Conservation (phyloP, 2,797 vertebrate genomes). For the Helostoma temminkii region DNA sequence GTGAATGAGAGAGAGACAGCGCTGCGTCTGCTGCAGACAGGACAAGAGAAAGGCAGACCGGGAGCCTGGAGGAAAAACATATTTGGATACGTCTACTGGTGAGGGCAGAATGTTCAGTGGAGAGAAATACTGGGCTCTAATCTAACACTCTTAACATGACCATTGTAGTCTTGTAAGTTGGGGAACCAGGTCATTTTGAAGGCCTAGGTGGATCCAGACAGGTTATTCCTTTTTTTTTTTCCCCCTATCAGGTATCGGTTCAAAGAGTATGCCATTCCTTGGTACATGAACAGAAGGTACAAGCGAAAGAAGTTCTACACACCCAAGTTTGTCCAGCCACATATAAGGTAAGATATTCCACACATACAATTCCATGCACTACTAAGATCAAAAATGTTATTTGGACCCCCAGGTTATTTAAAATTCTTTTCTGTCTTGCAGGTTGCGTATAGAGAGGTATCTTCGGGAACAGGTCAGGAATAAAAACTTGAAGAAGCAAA, state of each 20-base stretch:
- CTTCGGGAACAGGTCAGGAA: constrained; percentile 72
- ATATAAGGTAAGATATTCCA: constrained; percentile 85
- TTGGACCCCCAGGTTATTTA: too few species aligned
- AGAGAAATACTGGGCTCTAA: neutral
- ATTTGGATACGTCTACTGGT: constrained; percentile 93
- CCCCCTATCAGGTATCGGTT: constrained; percentile 88
- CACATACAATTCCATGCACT: neutral
- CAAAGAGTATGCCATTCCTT: constrained; percentile 93
- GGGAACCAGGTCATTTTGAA: neutral
- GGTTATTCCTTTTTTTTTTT: neutral
- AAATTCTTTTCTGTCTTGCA: constrained; percentile 71
- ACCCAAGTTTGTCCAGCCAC: constrained; percentile 85
- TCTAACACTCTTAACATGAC: too few species aligned
- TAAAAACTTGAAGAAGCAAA: constrained; percentile 69
- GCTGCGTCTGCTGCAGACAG: constrained; percentile 93
- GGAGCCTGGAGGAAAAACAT: constrained; percentile 92
- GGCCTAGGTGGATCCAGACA: neutral
- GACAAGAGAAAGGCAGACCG: constrained; percentile 90
- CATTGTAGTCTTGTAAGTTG: too few species aligned
- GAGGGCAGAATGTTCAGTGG: constrained; percentile 12
- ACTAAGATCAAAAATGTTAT: neutral
- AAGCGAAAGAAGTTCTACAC: constrained; percentile 90
- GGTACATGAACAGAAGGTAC: constrained; percentile 92
- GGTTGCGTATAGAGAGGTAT: constrained; percentile 87
- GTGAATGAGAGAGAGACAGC: constrained; percentile 92